Base-by-base conservation (phyloP, 2,888 invertebrate genomes). In the Xanthia icteritia region DNA sequence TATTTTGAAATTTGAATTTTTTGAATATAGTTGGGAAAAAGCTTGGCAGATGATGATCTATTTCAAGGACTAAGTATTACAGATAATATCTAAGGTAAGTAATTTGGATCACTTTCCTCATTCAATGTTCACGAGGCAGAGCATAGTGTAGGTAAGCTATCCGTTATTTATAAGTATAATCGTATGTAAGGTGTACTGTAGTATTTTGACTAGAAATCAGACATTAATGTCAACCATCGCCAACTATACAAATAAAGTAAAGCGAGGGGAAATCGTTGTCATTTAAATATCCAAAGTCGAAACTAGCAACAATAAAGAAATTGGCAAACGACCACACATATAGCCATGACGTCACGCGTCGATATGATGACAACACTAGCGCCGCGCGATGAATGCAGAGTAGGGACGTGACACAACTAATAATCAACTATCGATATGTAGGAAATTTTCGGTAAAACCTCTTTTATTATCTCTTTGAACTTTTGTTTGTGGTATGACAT, bases 331-430 rank as follows among this genome's bases (percentile, higher is more conserved):
- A 92, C 93, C 93, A 92, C 92, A 93, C 91, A 92, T 84, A 88
- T 74, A 84, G 88, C 5, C 17, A 48, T 93, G 92, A 92, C 92
- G 93, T 93, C 93, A 93, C 88, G 86, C 89, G 87, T 81, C 85
- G 82, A 84, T 89, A 81, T 79, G 86, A 85, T 89, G 89, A 89
- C 90, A 89, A 85, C 88, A 89, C 88, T 82, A 86, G 75, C 70
- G 76, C 67, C 77, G 87, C 85, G 76, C 84, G 67, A 65, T 86
- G 88, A 83, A 91, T 91, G 89, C 89, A 81, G 86, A 92, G 83
- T 92, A 88, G 87, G 77, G 87, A 90, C 91, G 92, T 91, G 92
- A 84, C 74, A 23, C 42, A 89, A 88, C 88, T 88, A 36, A 75
- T 75, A 87, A 89, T 80, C 82, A 83, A 88, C 79, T 82, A 81